phyloP scores from a whole-genome alignment of 1,140 invertebrate genomes.

The Trialeurodes vaporariorum region DNA sequence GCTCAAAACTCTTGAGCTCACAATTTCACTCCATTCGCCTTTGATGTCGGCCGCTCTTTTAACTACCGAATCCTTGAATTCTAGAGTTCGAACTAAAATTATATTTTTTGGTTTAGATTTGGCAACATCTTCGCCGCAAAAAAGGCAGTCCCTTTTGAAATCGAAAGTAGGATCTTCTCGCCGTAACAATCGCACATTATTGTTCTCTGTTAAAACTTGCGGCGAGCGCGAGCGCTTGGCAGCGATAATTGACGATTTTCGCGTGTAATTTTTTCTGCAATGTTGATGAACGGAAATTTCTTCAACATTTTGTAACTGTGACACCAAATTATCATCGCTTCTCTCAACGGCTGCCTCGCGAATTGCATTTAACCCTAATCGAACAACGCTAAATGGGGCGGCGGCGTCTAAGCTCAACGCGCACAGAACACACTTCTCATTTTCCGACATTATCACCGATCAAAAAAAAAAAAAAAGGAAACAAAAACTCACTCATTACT shows the following conservation, averaged over 20 bases:
- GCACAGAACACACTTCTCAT: too few species aligned
- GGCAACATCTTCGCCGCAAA: not conserved
- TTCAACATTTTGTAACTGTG: too few species aligned
- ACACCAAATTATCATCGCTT: too few species aligned
- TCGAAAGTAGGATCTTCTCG: not conserved
- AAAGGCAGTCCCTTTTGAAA: not conserved
- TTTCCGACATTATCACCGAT: too few species aligned
- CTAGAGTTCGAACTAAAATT: not conserved
- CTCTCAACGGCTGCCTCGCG: too few species aligned
- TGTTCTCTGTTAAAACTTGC: not conserved
- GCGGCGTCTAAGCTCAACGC: too few species aligned
- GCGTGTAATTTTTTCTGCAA: not conserved
- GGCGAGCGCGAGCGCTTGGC: not conserved
- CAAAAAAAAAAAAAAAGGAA: too few species aligned
- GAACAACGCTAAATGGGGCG: too few species aligned
- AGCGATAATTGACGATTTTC: not conserved
- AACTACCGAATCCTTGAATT: not conserved
- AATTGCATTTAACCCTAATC: too few species aligned
- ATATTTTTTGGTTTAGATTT: not conserved
- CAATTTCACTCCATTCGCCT: not conserved
- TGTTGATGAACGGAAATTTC: too few species aligned
- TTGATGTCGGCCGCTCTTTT: not conserved
- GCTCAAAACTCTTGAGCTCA: not conserved
- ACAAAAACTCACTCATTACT: too few species aligned
- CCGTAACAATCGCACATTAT: not conserved